A percentile compares a stretch with the other conserved stretches of the same genome.
Evolutionary conservation across 1,140 invertebrate species (phyloP).

Genomic region (Drosophila serrata): DNA sequence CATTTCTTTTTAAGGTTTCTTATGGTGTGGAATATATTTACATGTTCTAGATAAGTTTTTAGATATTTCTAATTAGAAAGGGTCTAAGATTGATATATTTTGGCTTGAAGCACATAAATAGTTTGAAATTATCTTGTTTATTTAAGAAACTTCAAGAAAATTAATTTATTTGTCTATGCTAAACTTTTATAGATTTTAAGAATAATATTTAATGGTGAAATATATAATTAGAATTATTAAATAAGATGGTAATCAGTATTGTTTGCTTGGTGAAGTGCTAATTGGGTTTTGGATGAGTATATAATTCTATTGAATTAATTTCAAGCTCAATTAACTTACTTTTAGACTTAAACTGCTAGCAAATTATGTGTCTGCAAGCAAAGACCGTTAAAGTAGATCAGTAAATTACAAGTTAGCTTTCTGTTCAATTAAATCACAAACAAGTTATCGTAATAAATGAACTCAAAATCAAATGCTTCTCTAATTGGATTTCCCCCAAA

Average conservation of each 20-base stretch:
- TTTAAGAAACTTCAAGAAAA: background rate
- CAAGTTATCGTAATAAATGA: background rate
- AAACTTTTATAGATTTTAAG: background rate
- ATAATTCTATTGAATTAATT: no score
- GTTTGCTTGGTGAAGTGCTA: no score
- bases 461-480: background rate
- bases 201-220: background rate
- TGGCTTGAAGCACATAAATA: background rate
- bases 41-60: constrained; percentile 1
- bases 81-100: background rate
- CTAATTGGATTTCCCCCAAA: constrained; percentile 12
- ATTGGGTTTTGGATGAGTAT: no score
- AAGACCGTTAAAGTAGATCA: background rate
- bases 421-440: background rate
- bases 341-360: background rate
- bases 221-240: background rate
- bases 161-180: background rate
- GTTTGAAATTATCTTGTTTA: background rate
- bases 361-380: background rate
- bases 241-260: no score
- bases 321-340: no score
- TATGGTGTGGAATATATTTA: constrained; percentile 6
- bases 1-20: background rate
- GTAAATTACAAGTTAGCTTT: background rate
- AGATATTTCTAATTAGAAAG: constrained; percentile 8